Evolutionary conservation across 2,888 invertebrate species (phyloP), one percentile per base, ranked within the genome.

Genomic region (Zhuqinia jingwanae): DNA sequence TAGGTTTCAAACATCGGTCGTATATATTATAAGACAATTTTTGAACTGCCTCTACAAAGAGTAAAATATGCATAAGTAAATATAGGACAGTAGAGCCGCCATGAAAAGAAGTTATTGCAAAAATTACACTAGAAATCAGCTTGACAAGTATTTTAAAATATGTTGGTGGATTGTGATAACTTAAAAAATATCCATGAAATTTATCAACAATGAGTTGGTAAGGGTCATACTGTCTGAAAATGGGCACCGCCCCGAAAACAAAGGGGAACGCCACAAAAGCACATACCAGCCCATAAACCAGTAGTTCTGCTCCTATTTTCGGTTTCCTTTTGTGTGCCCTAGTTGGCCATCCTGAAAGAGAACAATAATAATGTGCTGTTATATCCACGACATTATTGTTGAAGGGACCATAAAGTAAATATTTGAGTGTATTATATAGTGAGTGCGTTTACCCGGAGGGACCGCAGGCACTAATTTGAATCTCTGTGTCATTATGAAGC

Each of bases 261-360:
- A 68, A 42, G 1, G 65, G 65, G 13, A 68, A 68, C n/a, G 65
- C 11, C 1, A 68, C 0, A 10, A 42, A 68, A 15, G 60, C n/a
- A 25, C 10, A 1, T 25, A 13, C 60, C 13, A 60, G n/a, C 13
- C 22, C 2, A 13, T 60, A 60, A 25, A 60, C 15, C 13, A 60
- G 13, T 5, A 60, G 25, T 27, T 60, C 60, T 8, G n/a, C n/a
- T n/a, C 1, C 25, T 11, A 60, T 5, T 60, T 27, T 6, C 2
- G 60, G 60, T 27, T 25, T 60, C 17, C 60, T 60, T 27, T 6
- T 2, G 25, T 13, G n/a, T n/a, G n/a, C n/a, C n/a, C n/a, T 25
- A 2, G 60, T 11, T 25, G 60, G 60, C 60, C 60, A 60, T 13
- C 60, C 60, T 60, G 22, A 25, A 60, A 60, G n/a, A n/a, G n/a